Evolutionary conservation across 2,113 vertebrate species (phyloP).

Genomic region (Apeltes quadracus): DNA sequence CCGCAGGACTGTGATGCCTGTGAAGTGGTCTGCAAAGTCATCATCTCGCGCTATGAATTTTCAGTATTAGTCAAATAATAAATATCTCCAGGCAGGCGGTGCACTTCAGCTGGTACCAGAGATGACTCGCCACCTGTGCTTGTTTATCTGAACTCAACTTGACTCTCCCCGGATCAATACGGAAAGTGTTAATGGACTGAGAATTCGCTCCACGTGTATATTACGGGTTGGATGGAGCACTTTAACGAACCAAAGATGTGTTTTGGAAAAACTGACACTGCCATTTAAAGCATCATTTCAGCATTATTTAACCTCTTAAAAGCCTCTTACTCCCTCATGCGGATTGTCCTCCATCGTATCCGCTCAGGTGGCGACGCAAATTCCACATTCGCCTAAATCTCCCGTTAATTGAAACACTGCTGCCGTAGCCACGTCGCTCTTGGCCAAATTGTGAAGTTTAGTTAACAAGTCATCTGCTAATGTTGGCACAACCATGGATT

Average conservation of each 20-base stretch:
- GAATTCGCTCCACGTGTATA: slow-evolving; percentile 26
- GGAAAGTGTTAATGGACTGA: slow-evolving; percentile 34
- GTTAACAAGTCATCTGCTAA: slow-evolving; percentile 76
- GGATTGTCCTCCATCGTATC: slow-evolving; percentile 59
- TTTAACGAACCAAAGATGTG: slow-evolving; percentile 41
- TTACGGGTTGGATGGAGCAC: slow-evolving; percentile 20
- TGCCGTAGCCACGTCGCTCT: slow-evolving; percentile 52
- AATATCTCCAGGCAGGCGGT: slow-evolving; percentile 14
- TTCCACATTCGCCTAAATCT: slow-evolving; percentile 79
- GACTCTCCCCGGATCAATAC: slow-evolving; percentile 59
- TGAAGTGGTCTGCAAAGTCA: slow-evolving; percentile 36
- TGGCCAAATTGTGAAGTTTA: slow-evolving; percentile 75
- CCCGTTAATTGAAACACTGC: slow-evolving; percentile 75
- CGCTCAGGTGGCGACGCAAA: slow-evolving; percentile 60
- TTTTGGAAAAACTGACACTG: slow-evolving; percentile 33
- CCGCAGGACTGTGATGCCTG: slow-evolving; percentile 26
- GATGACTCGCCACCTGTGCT: slow-evolving; percentile 28
- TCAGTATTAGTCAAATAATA: slow-evolving; percentile 21
- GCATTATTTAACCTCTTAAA: slow-evolving; percentile 58
- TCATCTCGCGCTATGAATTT: slow-evolving; percentile 1
- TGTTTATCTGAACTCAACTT: slow-evolving; percentile 61
- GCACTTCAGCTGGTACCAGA: background rate
- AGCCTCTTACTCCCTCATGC: slow-evolving; percentile 46
- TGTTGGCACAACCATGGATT: slow-evolving; percentile 57
- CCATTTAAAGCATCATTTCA: slow-evolving; percentile 52